Evolutionary conservation across 2,797 vertebrate species (phyloP).

Genomic region (Phyllotis vaccarum): DNA sequence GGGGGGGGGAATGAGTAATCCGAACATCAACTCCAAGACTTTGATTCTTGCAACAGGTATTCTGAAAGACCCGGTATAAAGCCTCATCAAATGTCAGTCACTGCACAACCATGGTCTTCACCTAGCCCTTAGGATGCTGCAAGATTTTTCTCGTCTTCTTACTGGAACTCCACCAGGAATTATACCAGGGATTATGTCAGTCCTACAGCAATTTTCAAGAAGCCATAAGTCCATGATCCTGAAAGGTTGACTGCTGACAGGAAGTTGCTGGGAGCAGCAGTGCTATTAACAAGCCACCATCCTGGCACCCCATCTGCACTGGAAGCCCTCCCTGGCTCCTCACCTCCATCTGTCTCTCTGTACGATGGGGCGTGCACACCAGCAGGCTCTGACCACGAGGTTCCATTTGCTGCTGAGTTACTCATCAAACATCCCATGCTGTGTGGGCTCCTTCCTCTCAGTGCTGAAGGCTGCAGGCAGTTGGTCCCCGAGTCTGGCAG

Average conservation of each 20-base stretch:
- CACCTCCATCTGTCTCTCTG: constrained; percentile 84
- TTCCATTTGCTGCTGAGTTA: constrained; percentile 83
- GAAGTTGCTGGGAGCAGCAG: constrained; percentile 85
- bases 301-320: constrained; percentile 76
- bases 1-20: not conserved
- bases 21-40: constrained; percentile 16
- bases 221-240: constrained; percentile 84
- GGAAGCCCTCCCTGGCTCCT: constrained; percentile 80
- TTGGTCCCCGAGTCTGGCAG: constrained; percentile 80
- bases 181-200: constrained; percentile 81
- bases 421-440: constrained; percentile 84
- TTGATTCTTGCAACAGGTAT: constrained; percentile 28
- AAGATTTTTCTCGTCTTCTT: constrained; percentile 76
- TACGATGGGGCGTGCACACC: constrained; percentile 51
- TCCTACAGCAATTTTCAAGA: constrained; percentile 87
- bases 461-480: constrained; percentile 72
- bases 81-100: constrained; percentile 70
- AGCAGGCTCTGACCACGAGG: constrained; percentile 82
- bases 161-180: constrained; percentile 79
- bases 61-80: constrained; percentile 34
- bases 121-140: constrained; percentile 64
- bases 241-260: constrained; percentile 87
- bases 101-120: constrained; percentile 57
- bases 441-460: constrained; percentile 76
- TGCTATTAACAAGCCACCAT: constrained; percentile 85